Evolutionary conservation across 2,797 vertebrate species (phyloP).

Genomic region (Pseudotriccus pelzelni): DNA sequence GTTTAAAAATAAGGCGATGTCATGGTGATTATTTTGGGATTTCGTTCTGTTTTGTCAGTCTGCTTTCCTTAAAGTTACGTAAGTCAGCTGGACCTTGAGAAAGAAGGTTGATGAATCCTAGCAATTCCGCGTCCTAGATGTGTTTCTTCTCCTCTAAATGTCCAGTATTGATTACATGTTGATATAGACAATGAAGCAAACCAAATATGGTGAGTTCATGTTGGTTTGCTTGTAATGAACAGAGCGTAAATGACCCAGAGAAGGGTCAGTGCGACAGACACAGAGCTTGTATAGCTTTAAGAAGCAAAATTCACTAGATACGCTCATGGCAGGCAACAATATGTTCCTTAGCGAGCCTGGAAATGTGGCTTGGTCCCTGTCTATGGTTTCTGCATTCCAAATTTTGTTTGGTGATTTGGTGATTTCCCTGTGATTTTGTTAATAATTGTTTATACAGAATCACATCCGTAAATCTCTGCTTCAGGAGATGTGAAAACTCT

Average conservation of each 20-base stretch:
- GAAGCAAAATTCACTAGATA: neutral
- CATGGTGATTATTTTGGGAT: neutral
- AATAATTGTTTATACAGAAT: neutral
- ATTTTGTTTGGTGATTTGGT: neutral
- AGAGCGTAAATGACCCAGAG: neutral
- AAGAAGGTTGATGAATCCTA: neutral
- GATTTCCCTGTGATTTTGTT: neutral
- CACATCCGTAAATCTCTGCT: neutral
- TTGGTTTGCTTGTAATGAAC: neutral
- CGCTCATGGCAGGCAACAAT: accelerated
- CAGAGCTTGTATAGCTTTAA: neutral
- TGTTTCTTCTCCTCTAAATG: neutral
- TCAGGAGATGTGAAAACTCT: neutral
- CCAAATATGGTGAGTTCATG: neutral
- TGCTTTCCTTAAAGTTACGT: neutral
- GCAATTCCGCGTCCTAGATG: accelerated
- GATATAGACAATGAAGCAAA: neutral
- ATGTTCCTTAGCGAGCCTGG: neutral
- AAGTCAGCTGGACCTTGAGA: neutral
- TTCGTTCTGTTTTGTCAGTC: neutral
- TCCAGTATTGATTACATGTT: neutral
- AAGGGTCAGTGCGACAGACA: neutral
- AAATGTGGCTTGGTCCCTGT: accelerated
- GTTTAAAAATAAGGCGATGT: neutral
- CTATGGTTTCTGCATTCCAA: neutral